Base-by-base conservation (phyloP, 1,140 invertebrate genomes). In the Sesamia nonagrioides region DNA sequence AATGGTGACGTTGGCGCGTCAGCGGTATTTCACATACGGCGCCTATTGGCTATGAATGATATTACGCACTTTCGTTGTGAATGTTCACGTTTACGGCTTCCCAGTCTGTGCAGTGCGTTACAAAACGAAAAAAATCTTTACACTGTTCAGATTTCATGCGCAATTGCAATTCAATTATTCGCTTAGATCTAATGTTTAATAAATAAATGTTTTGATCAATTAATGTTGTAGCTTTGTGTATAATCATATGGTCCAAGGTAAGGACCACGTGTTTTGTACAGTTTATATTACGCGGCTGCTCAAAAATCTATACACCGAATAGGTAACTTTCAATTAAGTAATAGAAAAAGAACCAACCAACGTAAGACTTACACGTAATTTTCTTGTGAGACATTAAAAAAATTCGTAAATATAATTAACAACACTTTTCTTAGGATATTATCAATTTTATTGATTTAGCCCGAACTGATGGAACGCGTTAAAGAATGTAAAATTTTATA, bases 31-130 rank as follows among this genome's bases (percentile, higher is more conserved):
- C 40, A 60, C 40, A 27, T 54, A 40, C 4, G 71, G 54, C 71
- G 52, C 71, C 52, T 37, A 45, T 60, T 74, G 71, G 18, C 71
- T 60, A 58, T 74, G 71, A 74, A 60, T 60, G 71, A 33, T 60
- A 60, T 58, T 58, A 60, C 17, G 18, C 37, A 74, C 60, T 18
- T 74, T 18, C 40, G 15, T 60, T 13, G 54, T 40, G 35, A 60
- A 58, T 48, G 54, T 60, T 11, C 40, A 18, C 71, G 54, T 17
- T 40, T 27, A 27, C 27, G 27, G 3, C 27, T 27, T 45, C 54
- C 52, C 71, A 33, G 6, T 42, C 35, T 6, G 48, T 9, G 27
- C 9, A 15, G 33, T 35, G 27, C 54, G 71, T 73, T 52, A 60
- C 56, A 17, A 74, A 60, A 74, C 71, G 40, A 27, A 45, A 54